phyloP scores from a whole-genome alignment of 2,797 vertebrate genomes.

The Catostomus latipinnis region DNA sequence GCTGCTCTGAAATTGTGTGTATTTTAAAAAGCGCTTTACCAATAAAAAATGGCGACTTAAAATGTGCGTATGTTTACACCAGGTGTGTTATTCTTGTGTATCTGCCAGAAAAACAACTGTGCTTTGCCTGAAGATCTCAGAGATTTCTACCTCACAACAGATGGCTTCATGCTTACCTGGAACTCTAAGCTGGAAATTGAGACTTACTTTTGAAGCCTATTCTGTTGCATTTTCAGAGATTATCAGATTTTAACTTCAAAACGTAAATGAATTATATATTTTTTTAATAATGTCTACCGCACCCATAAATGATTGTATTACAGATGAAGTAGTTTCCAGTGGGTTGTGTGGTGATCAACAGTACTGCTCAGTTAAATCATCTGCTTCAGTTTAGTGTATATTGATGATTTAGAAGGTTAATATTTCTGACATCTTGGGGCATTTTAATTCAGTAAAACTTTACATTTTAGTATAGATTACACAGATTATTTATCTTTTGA shows the following conservation, averaged over 20 bases:
- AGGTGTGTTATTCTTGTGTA: constrained; percentile 10
- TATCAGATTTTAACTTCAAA: too few species aligned
- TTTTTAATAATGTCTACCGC: background rate
- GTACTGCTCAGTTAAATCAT: constrained; percentile 82
- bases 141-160: constrained; percentile 94
- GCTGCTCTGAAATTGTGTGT: too few species aligned
- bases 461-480: too few species aligned
- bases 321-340: constrained; percentile 87
- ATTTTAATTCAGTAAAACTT: constrained; percentile 11
- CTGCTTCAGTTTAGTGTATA: constrained; percentile 86
- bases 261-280: background rate
- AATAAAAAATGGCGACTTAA: background rate
- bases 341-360: constrained; percentile 91
- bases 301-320: constrained; percentile 54
- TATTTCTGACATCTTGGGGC: constrained; percentile 27
- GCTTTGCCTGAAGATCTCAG: constrained; percentile 91
- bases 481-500: too few species aligned
- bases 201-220: constrained; percentile 22
- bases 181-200: constrained; percentile 89
- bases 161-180: constrained; percentile 95
- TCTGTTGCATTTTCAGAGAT: constrained; percentile 25
- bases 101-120: constrained; percentile 88
- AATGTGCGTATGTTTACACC: background rate
- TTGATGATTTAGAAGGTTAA: background rate
- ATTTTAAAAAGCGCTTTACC: too few species aligned